These are phyloP conservation scores for Lutjanus campechanus DNA, from an alignment of 2,797 vertebrate genomes.

Conservation along the genomic window DNA sequence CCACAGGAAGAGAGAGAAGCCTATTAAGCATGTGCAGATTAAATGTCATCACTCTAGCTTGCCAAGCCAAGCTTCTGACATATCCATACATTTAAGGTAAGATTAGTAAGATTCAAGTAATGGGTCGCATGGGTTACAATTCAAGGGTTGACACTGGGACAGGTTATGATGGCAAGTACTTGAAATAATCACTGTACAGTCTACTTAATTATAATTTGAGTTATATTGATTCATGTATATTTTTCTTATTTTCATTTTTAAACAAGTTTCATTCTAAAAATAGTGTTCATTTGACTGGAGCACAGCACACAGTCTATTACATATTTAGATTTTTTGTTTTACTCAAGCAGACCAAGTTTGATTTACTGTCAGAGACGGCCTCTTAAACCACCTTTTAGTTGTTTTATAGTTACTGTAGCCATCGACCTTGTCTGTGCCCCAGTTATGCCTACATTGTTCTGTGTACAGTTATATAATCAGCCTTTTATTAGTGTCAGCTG, in stretches of 20 bases:
- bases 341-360: slow-evolving; percentile 49
- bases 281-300: slow-evolving; percentile 50
- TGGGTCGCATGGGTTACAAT: slow-evolving; percentile 14
- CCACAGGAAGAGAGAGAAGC: no score
- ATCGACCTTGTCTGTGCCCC: slow-evolving; percentile 31
- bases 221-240: slow-evolving; percentile 36
- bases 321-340: slow-evolving; percentile 68
- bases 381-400: slow-evolving; percentile 79
- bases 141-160: slow-evolving; percentile 27
- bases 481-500: slow-evolving; percentile 49
- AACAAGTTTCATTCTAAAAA: slow-evolving; percentile 43
- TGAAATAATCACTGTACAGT: slow-evolving; percentile 42
- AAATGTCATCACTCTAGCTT: no score
- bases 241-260: slow-evolving; percentile 37
- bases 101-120: slow-evolving; percentile 6
- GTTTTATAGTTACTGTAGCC: slow-evolving; percentile 66
- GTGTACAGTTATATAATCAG: slow-evolving; percentile 27
- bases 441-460: slow-evolving; percentile 32
- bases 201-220: slow-evolving; percentile 34
- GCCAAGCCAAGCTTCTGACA: no score
- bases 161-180: slow-evolving; percentile 40
- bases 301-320: slow-evolving; percentile 47
- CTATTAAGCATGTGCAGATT: no score
- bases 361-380: slow-evolving; percentile 56
- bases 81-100: slow-evolving; percentile 1